Base-by-base conservation (phyloP, 2,797 vertebrate species). In the Ibycter americanus region DNA sequence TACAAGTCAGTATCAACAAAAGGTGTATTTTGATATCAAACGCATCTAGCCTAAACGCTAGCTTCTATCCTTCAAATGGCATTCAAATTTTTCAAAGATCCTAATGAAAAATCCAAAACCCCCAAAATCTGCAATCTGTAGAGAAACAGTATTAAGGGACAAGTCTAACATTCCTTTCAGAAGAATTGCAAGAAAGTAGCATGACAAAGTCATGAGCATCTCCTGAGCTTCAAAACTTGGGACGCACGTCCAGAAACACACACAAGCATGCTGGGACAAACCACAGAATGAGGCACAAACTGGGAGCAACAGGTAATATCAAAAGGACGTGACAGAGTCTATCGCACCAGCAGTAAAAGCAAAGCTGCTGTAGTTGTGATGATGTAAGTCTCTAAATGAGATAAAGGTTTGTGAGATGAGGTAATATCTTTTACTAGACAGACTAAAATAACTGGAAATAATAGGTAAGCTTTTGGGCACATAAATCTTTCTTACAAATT, bases 391-490 rank as follows among this genome's bases (percentile, higher is more conserved):
- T 19, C 86, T 63, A 78, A 87, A 61, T 12, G 23, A 93, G 70
- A 94, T 42, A 92, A 90, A 87, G 56, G 61, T 65, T 81, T 87
- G 46, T 15, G 36, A 90, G 49, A 47, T 81, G 65, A 95, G 36
- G 80, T 18, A 74, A 25, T 71, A 81, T 12, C 56, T 81, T 81
- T 81, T 79, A 74, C 78, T 83, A 94, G 76, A 58, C 23, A 2
- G 1, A 73, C 8, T 38, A 46, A 77, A 56, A 66, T 26, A 46
- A 72, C 14, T 73, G 72, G 38, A 76, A 94, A 63, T 66, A 85
- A 88, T 0, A 77, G 65, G 38, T 34, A 77, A 59, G 73, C 36
- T 81, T 94, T 42, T 9, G 58, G 70, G 56, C 46, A 81, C 17
- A 26, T 49, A 56, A 65, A 72, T 74, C 62, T 68, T 86, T 65